phyloP scores from a whole-genome alignment of 30 jellyfish, hydroid and myxozoan genomes.

The Euphysa ruthae region DNA sequence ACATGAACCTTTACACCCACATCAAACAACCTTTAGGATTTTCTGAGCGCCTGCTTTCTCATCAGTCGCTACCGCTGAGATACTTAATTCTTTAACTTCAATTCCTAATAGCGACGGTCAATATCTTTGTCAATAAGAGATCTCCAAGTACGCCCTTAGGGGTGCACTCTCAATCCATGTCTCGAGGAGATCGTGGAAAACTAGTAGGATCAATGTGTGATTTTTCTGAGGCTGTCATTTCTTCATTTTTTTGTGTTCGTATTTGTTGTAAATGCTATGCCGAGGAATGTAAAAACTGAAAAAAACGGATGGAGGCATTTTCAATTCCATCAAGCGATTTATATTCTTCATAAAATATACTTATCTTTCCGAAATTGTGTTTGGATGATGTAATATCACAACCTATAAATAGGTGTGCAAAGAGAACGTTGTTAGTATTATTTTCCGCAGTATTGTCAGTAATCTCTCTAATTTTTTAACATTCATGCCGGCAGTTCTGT shows the following conservation, averaged over 20 bases:
- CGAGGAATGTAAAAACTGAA: not conserved
- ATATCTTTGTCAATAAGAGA: not conserved
- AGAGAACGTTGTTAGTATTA: not conserved
- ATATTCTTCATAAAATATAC: not conserved
- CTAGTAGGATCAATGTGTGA: not conserved
- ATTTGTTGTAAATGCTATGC: not conserved
- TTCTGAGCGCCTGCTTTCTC: not conserved
- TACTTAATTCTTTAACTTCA: not conserved
- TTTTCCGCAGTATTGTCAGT: not conserved
- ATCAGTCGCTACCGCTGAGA: not conserved
- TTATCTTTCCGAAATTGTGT: not conserved
- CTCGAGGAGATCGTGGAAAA: not conserved
- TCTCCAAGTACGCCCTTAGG: not conserved
- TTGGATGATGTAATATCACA: not conserved
- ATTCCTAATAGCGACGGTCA: not conserved
- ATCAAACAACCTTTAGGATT: not conserved
- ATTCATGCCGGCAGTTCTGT: not conserved
- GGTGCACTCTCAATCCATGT: not conserved
- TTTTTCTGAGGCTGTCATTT: not conserved
- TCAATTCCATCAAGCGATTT: too few species aligned
- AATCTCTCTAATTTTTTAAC: not conserved
- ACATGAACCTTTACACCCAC: slow-evolving; percentile 1
- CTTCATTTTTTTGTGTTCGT: not conserved
- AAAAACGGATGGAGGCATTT: not conserved
- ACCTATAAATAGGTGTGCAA: not conserved